Base-by-base conservation (phyloP, 2,888 invertebrate species). In the Oligia strigilis region DNA sequence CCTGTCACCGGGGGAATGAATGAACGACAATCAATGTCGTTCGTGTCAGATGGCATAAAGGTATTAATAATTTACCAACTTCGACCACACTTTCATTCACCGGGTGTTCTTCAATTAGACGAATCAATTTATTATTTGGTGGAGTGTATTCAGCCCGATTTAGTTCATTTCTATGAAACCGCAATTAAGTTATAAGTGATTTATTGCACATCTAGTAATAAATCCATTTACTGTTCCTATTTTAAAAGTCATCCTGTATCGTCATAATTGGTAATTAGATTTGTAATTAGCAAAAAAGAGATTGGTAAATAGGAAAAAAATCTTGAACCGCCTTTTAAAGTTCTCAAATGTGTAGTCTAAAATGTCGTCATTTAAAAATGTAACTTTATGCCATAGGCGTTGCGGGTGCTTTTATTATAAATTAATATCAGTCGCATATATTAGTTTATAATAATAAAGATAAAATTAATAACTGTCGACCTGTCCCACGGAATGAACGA, bases 1-100 rank as follows among this genome's bases (percentile, higher is more conserved):
- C 73, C 72, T 80, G 86, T 80, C 84, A 78, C 84, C 60, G 49
- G 13, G 29, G 17, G 78, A 80, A 83, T 87, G 71, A 84, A 84
- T 84, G 81, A 82, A 77, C 72, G 75, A 84, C 77, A 79, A 77
- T 86, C 78, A 72, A 80, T 75, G 75, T 76, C 73, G 43, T 78
- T 76, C 72, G 52, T 82, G 86, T 81, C 84, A 84, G 70, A 70
- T 55, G 62, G 60, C 70, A 69, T 65, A 67, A 77, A 77, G 75
- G 77, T 85, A 82, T 73, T 69, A 70, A 83, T 65, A 70, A 83
- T 78, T 65, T 66, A 29, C 55, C 55, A 76, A 72, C 64, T 82
- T 78, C 67, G 49, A 83, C 58, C 46, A 66, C 79, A 43, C 29
- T 83, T 74, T 83, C 43, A 79, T 71, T 79, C 55, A 74, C 46